Evolutionary conservation across 92 coral and sea anemone species (phyloP), one percentile per base, ranked within the genome.

Genomic region (Palythoa grandis): DNA sequence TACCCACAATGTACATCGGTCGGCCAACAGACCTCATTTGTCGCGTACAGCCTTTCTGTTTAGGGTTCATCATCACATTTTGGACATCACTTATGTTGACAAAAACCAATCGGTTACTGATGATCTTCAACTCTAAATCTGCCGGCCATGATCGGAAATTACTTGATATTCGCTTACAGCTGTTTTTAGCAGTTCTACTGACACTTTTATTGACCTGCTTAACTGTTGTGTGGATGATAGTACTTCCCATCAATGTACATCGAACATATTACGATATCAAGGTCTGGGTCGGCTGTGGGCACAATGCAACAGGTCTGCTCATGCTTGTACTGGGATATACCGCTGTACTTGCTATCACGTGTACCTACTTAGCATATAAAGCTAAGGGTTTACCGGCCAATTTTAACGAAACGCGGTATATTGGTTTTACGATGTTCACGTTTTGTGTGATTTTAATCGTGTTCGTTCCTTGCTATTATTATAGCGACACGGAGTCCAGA

Each of bases 341-440:
- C 92, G 96, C 98, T 88, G 89, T 95, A 17, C 90, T 97, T 38
- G 99, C 99, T 11, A 86, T 89, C 78, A 92, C 92, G 60, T 93
- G 98, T 72, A 94, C 99, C 25, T 87, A 88, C 67, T 77, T 97
- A 43, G 98, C 99, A 8, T 97, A 93, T 88, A 92, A 91, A 48
- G 98, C 99, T n/a, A 94, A 96, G n/a, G 87, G 92, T 24, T 71
- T 97, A 24, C 99, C 99, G 39, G 97, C 93, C 72, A 95, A 97
- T 68, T 97, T 97, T 85, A 97, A 92, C 92, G 99, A 97, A 79
- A 93, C 99, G 9, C 88, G 97, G 2, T 73, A 91, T 83, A 97
- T 97, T n/a, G 95, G 97, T 0, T 97, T 97, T 52, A 91, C 99
- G 1, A 95, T 97, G 98, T 97, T 97, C 66, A 95, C 98, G 0